Evolutionary conservation across 2,888 invertebrate genomes (phyloP).

Genomic region (Drosophila peninsularis): DNA sequence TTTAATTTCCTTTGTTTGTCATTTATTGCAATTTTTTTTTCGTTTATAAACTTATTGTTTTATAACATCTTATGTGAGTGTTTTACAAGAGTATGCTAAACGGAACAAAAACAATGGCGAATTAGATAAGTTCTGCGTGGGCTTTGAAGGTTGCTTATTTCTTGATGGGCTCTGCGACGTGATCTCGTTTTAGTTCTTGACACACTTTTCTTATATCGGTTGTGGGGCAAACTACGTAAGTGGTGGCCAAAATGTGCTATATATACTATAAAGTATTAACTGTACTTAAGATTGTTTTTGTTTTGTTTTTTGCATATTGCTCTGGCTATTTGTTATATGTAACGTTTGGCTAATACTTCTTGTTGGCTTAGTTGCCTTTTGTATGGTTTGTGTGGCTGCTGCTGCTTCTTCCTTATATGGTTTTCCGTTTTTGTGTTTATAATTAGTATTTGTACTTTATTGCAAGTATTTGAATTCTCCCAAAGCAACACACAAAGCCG

Average conservation of each 20-base stretch:
- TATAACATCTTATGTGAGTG: conserved; percentile 68
- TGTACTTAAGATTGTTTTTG: conserved; percentile 53
- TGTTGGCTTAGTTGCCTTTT: conserved; percentile 44
- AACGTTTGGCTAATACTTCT: conserved; percentile 73
- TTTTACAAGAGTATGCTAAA: conserved; percentile 61
- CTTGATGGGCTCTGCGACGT: conserved; percentile 48
- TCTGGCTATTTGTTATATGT: conserved; percentile 39
- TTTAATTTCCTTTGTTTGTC: conserved; percentile 82
- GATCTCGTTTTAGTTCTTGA: conserved; percentile 24
- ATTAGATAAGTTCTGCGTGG: conserved; percentile 44
- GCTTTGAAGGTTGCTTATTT: conserved; percentile 71
- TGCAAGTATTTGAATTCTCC: conserved; percentile 74
- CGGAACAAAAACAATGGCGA: conserved; percentile 60
- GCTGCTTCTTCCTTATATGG: conserved; percentile 16
- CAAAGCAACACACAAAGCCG: conserved; percentile 53
- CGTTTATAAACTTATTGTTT: conserved; percentile 77
- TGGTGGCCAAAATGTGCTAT: conserved; percentile 50
- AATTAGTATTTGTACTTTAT: conserved; percentile 82
- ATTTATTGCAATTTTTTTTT: conserved; percentile 73
- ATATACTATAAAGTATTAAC: conserved; percentile 59
- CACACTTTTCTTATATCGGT: conserved; percentile 24
- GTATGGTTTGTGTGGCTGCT: conserved; percentile 34
- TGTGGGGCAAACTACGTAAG: conserved; percentile 16
- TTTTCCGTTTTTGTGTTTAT: conserved; percentile 39
- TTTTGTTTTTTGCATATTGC: background rate